Evolutionary conservation across 2,888 invertebrate genomes (phyloP), one percentile per base, ranked within the genome.

Genomic region (Drosophila nigritarsus): DNA sequence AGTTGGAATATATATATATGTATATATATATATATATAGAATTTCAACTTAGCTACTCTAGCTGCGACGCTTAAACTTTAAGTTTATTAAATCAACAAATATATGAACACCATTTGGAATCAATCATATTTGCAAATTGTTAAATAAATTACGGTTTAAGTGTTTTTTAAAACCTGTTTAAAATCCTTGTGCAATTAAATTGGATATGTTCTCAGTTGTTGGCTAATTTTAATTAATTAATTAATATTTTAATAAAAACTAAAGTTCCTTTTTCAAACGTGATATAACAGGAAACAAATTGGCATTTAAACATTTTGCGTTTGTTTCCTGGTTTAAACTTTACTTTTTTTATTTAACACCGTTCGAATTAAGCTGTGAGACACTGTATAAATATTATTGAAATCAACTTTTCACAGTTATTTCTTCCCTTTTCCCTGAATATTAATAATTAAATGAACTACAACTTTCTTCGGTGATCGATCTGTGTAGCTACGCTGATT

Each of bases 21-120:
- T 30, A 30, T 30, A 30, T 3, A 32, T 9, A 30, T 9, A 0
- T 9, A 32, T 9, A 32, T 32, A 32, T 9, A 30, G 8, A 8
- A 9, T 30, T 8, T 32, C 9, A 32, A 0, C 30, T 40, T 20
- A 42, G 20, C 1, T 40, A 5, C 2, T n/a, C 4, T 40, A 2
- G 4, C 9, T 40, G 40, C 40, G 9, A 2, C 4, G 0, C 2
- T 40, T 40, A 0, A n/a, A 0, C 9, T 4, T n/a, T 4, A 2
- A 40, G 9, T 0, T n/a, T 3, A 3, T 42, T 20, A 5, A 20
- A 20, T 5, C 2, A 24, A 15, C 15, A 8, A 15, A 45, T 24
- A 24, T 15, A 45, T 45, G 1, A 24, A 24, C 7, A 7, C 15
- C 15, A 8, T 8, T 45, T 45, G 13, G 3, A 20, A 45, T 3